Conservation (phyloP, 2,113 vertebrate species). For the Vulpes ferrilata region DNA sequence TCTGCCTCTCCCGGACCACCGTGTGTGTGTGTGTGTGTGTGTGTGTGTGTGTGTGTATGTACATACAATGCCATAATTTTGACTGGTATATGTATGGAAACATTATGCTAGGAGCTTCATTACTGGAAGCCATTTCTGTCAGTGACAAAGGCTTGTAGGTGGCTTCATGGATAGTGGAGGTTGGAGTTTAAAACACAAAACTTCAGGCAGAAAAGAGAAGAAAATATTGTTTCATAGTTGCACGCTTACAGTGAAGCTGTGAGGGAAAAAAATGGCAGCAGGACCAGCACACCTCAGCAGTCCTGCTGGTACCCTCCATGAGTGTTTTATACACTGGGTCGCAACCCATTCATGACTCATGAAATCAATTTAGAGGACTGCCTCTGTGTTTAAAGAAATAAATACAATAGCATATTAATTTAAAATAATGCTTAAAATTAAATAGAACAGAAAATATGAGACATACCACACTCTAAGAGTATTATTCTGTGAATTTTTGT, state of each 20-base stretch:
- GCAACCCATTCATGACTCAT: background rate
- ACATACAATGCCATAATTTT: background rate
- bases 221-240: constrained; percentile 16
- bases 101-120: background rate
- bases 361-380: background rate
- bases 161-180: background rate
- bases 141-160: background rate
- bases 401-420: background rate
- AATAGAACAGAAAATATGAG: background rate
- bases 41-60: rapidly evolving
- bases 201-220: background rate
- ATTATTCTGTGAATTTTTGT: background rate
- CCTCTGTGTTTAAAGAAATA: background rate
- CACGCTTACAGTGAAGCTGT: background rate
- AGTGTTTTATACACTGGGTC: background rate
- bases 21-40: background rate
- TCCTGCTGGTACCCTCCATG: background rate
- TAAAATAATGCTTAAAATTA: background rate
- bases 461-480: background rate
- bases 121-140: background rate
- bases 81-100: background rate
- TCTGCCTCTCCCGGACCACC: background rate
- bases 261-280: background rate
- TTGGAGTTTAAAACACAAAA: background rate
- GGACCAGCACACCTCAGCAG: rapidly evolving